Conservation (phyloP, 30 jellyfish, hydroid and myxozoan species). For the Hydractinia echinata region DNA sequence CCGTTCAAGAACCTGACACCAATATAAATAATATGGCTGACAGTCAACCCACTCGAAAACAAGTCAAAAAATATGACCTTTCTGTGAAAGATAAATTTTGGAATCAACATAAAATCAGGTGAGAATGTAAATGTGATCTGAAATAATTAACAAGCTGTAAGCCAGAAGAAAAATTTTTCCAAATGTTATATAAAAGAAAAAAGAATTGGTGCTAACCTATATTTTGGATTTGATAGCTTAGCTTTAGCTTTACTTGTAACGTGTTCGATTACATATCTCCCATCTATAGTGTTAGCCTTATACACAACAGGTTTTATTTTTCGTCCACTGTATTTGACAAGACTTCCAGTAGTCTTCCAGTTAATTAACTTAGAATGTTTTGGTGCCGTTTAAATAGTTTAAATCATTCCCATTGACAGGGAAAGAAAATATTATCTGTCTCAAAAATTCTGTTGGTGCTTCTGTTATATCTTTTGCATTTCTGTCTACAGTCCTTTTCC, state of each 20-base stretch:
- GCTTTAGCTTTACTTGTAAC: too few relatives aligned
- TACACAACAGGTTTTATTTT: too few relatives aligned
- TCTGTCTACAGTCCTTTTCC: conserved; percentile 76
- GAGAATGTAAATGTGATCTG: neutral
- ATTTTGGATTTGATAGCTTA: too few relatives aligned
- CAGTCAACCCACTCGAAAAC: conserved; percentile 25
- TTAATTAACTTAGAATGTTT: too few relatives aligned
- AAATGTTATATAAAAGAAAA: neutral
- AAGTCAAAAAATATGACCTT: conserved; percentile 74
- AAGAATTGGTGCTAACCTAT: neutral
- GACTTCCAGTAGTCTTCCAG: too few relatives aligned
- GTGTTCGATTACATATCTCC: too few relatives aligned
- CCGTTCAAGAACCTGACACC: conserved; percentile 53
- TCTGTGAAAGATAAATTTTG: conserved; percentile 80
- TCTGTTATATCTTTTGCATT: neutral
- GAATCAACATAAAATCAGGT: conserved; percentile 90
- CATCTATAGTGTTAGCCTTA: too few relatives aligned
- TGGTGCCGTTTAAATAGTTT: too few relatives aligned
- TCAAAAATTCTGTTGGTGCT: too few relatives aligned
- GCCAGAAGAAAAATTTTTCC: neutral
- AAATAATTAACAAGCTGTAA: neutral
- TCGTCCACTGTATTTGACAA: too few relatives aligned
- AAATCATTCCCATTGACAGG: too few relatives aligned
- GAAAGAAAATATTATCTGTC: too few relatives aligned
- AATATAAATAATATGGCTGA: neutral